Evolutionary conservation across 2,888 invertebrate species (phyloP).

Genomic region (Coleophora deauratella): DNA sequence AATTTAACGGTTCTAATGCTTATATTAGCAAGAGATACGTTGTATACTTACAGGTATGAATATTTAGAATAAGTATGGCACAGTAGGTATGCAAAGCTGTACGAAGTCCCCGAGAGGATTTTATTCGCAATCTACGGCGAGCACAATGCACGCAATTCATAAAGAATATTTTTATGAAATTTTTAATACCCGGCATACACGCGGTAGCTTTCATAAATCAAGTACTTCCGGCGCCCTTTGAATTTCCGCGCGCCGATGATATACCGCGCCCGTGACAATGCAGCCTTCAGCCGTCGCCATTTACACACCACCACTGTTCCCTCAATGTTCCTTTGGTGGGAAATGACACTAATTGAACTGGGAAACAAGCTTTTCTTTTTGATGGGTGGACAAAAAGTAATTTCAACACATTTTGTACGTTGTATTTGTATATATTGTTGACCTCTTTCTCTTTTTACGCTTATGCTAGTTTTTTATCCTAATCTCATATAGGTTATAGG

Average conservation of each 20-base stretch:
- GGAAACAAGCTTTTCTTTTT: constrained; percentile 22
- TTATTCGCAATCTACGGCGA: constrained; percentile 9
- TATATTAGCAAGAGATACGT: too few species aligned
- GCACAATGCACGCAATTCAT: constrained; percentile 42
- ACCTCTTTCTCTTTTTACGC: too few species aligned
- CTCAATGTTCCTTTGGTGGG: constrained; percentile 50
- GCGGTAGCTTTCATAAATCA: constrained; percentile 60
- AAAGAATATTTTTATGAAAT: constrained; percentile 63
- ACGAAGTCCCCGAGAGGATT: constrained; percentile 2
- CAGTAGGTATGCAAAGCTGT: too few species aligned
- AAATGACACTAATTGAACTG: constrained; percentile 50
- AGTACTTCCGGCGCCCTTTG: constrained; percentile 64
- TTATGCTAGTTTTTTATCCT: too few species aligned
- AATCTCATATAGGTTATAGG: too few species aligned
- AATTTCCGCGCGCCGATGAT: constrained; percentile 59
- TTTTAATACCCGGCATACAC: constrained; percentile 60
- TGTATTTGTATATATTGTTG: too few species aligned
- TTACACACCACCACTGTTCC: constrained; percentile 37
- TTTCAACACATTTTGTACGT: too few species aligned
- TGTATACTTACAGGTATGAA: too few species aligned
- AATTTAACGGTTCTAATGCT: constrained; percentile 10
- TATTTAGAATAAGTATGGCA: too few species aligned
- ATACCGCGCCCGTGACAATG: constrained; percentile 60
- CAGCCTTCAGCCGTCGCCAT: constrained; percentile 49
- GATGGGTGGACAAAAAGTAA: neutral